phyloP scores from a whole-genome alignment of 2,797 vertebrate species.

The Gouania willdenowi region DNA sequence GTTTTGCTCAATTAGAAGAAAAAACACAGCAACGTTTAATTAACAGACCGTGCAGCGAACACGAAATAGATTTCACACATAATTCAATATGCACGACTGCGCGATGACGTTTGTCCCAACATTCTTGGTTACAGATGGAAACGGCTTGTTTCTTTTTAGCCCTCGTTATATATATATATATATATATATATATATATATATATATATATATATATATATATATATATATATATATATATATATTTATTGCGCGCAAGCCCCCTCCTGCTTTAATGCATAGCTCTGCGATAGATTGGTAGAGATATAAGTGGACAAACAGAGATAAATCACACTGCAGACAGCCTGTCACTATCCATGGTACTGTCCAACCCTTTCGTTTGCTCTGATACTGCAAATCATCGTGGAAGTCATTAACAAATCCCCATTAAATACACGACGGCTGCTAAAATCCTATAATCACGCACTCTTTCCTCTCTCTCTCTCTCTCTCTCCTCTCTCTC shows the following conservation, averaged over 20 bases:
- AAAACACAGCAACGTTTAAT: constrained; percentile 68
- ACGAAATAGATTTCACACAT: constrained; percentile 72
- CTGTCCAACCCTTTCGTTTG: constrained; percentile 59
- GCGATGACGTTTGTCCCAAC: constrained; percentile 42
- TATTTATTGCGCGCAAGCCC: neutral
- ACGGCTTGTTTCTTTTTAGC: constrained; percentile 55
- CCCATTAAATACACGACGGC: constrained; percentile 32
- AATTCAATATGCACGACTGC: constrained; percentile 67
- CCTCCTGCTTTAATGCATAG: neutral
- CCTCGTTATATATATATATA: constrained; percentile 69
- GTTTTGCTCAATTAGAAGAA: constrained; percentile 67
- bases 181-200: no score
- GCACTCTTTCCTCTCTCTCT: constrained; percentile 7
- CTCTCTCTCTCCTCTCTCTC: neutral
- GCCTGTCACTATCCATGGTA: constrained; percentile 47
- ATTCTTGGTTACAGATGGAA: constrained; percentile 36
- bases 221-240: no score
- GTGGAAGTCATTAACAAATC: constrained; percentile 54
- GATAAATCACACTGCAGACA: constrained; percentile 41
- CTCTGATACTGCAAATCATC: constrained; percentile 38
- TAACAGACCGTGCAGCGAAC: constrained; percentile 66
- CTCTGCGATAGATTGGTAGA: constrained; percentile 13
- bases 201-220: no score
- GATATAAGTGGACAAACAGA: constrained; percentile 42
- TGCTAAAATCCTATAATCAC: no score